Percentiles rank a stretch among this genome's conserved stretches.
These are phyloP conservation scores for Hermodice carunculata DNA, from an alignment of 2,888 invertebrate species.

Conservation along the genomic window DNA sequence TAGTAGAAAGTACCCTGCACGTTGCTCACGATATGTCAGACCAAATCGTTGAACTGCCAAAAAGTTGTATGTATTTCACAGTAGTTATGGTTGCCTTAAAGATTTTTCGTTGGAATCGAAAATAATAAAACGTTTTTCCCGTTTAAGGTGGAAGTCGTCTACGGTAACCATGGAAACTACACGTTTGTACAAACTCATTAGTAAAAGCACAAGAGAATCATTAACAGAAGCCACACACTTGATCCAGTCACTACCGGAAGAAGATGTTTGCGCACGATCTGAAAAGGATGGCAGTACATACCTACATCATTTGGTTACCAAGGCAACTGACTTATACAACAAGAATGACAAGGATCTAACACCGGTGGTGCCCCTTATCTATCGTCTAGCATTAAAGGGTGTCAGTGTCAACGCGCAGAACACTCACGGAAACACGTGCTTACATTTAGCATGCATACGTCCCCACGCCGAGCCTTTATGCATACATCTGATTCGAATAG, in stretches of 20 bases:
- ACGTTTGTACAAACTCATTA: constrained; percentile 27
- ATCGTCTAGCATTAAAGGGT: constrained; percentile 42
- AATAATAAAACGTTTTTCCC: too few relatives aligned
- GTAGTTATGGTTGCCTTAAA: too few relatives aligned
- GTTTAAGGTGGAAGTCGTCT: too few relatives aligned
- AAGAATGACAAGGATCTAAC: constrained; percentile 19
- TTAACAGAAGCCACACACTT: constrained; percentile 29
- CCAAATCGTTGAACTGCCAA: background rate
- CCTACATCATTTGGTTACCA: constrained; percentile 37
- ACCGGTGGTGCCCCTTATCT: constrained; percentile 39
- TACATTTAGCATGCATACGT: constrained; percentile 50
- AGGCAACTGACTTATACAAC: constrained; percentile 20
- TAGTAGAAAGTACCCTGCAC: background rate
- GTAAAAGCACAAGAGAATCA: constrained; percentile 17
- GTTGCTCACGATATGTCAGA: background rate
- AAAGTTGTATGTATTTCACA: background rate
- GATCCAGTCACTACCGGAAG: constrained; percentile 14
- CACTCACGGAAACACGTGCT: constrained; percentile 46
- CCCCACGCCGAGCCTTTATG: constrained; percentile 41
- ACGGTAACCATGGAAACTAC: constrained; percentile 29
- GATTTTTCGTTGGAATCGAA: too few relatives aligned
- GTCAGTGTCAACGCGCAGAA: constrained; percentile 49
- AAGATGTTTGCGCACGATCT: constrained; percentile 12
- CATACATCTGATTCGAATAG: constrained; percentile 47
- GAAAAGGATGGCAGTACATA: constrained; percentile 7